Conservation (phyloP, 2,797 vertebrate species). For the Etheostoma nigrum region DNA sequence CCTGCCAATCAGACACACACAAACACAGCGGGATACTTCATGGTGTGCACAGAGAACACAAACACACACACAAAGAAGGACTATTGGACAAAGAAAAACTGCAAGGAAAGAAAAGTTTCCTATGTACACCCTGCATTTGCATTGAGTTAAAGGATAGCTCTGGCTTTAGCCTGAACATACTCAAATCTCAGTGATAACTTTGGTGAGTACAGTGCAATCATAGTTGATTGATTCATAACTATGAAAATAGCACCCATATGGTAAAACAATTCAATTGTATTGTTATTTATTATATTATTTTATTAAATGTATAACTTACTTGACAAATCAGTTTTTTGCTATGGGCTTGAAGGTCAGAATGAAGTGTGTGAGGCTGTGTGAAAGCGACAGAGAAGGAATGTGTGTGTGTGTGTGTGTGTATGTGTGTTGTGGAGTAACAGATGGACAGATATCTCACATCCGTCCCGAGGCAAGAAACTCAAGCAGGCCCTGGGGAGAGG, state of each 20-base stretch:
- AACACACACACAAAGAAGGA: background rate
- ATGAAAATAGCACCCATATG: background rate
- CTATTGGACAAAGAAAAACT: conserved; percentile 12
- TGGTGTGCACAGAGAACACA: background rate
- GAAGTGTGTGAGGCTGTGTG: conserved; percentile 23
- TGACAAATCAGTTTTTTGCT: conserved; percentile 37
- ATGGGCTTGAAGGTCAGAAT: conserved; percentile 47
- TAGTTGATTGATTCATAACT: background rate
- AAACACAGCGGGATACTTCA: conserved; percentile 14
- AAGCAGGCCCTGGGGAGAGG: conserved; percentile 85
- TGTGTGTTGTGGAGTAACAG: conserved; percentile 75
- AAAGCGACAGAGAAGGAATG: conserved; percentile 7
- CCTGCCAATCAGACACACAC: conserved; percentile 68
- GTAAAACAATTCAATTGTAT: background rate
- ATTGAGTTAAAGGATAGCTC: background rate
- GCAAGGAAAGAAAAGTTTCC: conserved; percentile 1
- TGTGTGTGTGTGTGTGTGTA: conserved; percentile 32
- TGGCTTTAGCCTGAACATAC: background rate
- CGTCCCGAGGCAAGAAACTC: conserved; percentile 78
- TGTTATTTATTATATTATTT: background rate
- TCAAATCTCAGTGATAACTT: conserved; percentile 10
- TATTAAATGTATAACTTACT: background rate
- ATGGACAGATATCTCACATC: conserved; percentile 85
- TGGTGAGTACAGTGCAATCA: background rate
- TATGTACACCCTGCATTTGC: background rate